Conservation (phyloP, 2,888 invertebrate species). For the Cephus runcator region DNA sequence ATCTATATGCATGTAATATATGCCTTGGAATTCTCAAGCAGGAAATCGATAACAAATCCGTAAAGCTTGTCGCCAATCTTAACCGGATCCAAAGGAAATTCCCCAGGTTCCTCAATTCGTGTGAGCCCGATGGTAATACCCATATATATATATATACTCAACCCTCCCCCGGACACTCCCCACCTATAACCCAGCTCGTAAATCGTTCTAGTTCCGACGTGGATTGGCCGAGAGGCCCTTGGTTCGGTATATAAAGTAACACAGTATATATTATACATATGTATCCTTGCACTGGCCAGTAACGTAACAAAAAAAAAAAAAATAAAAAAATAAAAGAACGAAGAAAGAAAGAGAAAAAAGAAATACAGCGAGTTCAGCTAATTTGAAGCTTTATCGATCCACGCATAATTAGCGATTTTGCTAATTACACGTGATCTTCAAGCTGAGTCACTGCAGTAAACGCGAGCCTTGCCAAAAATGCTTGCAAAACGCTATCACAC, state of each 20-base stretch:
- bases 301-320: neutral
- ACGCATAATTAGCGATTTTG: neutral
- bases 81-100: neutral
- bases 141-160: neutral
- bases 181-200: neutral
- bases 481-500: neutral
- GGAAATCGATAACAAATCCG: neutral
- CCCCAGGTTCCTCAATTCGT: neutral
- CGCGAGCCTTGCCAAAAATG: neutral
- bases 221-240: neutral
- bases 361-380: slow-evolving; percentile 18
- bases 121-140: neutral
- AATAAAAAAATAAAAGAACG: slow-evolving; percentile 15
- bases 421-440: neutral
- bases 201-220: neutral
- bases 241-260: neutral
- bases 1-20: neutral
- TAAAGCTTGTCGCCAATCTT: neutral
- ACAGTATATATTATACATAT: neutral
- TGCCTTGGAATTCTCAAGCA: neutral
- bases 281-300: neutral
- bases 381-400: neutral
- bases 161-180: neutral
- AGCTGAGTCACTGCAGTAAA: neutral
- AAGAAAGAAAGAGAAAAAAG: slow-evolving; percentile 13